Conservation (phyloP, 2,797 vertebrate species). For the Arctocebus calabarensis region DNA sequence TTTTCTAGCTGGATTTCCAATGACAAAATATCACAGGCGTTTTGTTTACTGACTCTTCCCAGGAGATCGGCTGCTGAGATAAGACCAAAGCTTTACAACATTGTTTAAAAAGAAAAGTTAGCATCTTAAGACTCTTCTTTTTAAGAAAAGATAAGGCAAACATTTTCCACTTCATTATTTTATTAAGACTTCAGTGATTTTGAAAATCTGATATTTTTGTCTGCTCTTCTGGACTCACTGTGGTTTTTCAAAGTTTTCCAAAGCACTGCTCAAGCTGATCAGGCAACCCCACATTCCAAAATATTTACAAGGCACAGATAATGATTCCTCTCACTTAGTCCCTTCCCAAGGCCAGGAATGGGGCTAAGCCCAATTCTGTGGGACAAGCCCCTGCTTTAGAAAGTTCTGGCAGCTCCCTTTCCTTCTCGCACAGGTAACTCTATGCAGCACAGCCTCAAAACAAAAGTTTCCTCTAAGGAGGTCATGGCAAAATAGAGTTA, state of each 20-base stretch:
- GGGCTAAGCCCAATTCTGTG: not conserved
- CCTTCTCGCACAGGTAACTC: not conserved
- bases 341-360: not conserved
- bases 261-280: conserved; percentile 61
- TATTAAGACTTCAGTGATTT: conserved; percentile 62
- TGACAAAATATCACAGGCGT: conserved; percentile 77
- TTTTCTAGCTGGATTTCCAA: conserved; percentile 80
- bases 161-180: conserved; percentile 53
- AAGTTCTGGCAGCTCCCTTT: not conserved
- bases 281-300: conserved; percentile 44
- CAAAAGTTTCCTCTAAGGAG: not conserved
- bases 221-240: conserved; percentile 69
- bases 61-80: conserved; percentile 57
- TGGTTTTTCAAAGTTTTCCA: conserved; percentile 76
- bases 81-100: conserved; percentile 24
- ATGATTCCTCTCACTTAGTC: conserved; percentile 33
- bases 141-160: conserved; percentile 55
- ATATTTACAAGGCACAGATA: conserved; percentile 51
- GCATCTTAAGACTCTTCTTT: not conserved
- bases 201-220: conserved; percentile 69
- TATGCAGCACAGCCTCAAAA: not conserved
- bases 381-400: no score
- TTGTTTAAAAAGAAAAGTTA: conserved; percentile 57
- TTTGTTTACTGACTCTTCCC: conserved; percentile 69
- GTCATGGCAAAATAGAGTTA: not conserved